Conservation (phyloP, 2,113 vertebrate species). For the Hippopotamus amphibius region DNA sequence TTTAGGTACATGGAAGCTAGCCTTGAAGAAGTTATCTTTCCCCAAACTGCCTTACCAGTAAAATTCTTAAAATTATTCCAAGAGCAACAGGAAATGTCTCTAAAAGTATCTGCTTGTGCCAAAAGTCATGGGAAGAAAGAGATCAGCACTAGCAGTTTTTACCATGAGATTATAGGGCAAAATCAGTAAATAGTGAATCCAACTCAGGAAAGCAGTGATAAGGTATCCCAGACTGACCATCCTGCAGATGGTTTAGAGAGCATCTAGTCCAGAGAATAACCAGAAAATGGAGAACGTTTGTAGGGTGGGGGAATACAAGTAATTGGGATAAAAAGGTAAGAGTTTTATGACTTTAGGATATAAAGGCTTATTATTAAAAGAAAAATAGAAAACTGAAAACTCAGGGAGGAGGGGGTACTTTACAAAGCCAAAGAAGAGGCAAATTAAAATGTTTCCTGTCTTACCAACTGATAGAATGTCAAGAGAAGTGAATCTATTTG, state of each 20-base stretch:
- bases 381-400: not conserved
- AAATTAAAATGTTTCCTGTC: not conserved
- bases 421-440: not conserved
- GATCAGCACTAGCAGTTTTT: slow-evolving; percentile 32
- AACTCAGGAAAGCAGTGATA: not conserved
- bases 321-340: not conserved
- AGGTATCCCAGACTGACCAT: accelerated
- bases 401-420: no score
- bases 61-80: slow-evolving; percentile 49
- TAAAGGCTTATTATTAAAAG: not conserved
- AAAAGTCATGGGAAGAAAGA: slow-evolving; percentile 51
- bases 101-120: not conserved
- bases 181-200: not conserved
- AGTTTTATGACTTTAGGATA: not conserved
- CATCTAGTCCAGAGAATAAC: not conserved
- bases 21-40: not conserved
- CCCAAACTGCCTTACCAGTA: not conserved
- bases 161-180: not conserved
- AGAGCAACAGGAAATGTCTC: not conserved
- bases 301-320: accelerated
- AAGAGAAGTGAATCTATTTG: not conserved
- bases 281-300: not conserved
- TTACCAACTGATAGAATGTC: not conserved
- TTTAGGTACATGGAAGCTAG: not conserved
- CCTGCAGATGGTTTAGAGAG: not conserved